Conservation (phyloP, 2,888 invertebrate species). For the Zootermopsis nevadensis region DNA sequence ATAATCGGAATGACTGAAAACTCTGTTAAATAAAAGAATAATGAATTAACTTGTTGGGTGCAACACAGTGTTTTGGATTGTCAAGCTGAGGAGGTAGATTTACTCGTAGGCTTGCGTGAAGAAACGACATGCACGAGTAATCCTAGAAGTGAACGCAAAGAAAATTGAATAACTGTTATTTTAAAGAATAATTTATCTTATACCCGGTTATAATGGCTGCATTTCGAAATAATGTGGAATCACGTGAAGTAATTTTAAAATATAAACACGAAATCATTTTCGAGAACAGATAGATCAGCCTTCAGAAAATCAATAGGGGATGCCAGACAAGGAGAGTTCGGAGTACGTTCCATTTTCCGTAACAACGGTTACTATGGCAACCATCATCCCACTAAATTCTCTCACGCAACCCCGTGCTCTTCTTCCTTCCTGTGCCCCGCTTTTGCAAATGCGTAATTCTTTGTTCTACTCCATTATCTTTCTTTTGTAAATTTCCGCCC, state of each 20-base stretch:
- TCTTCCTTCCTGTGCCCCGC: neutral
- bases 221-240: neutral
- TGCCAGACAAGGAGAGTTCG: neutral
- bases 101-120: too few relatives aligned
- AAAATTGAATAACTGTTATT: too few relatives aligned
- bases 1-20: too few relatives aligned
- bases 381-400: constrained; percentile 2
- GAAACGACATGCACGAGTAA: too few relatives aligned
- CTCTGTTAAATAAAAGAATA: too few relatives aligned
- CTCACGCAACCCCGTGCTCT: neutral
- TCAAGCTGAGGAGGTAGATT: too few relatives aligned
- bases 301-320: constrained; percentile 16
- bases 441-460: neutral
- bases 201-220: neutral
- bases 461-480: neutral
- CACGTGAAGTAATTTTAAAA: neutral
- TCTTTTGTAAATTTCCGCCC: neutral
- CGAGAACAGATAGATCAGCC: neutral
- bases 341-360: constrained; percentile 1
- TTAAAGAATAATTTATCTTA: too few relatives aligned
- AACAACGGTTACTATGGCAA: constrained; percentile 13
- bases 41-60: too few relatives aligned
- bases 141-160: too few relatives aligned
- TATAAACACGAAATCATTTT: neutral
- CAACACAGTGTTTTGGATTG: too few relatives aligned